phyloP scores from a whole-genome alignment of 2,113 vertebrate genomes.

The Serinus canaria region DNA sequence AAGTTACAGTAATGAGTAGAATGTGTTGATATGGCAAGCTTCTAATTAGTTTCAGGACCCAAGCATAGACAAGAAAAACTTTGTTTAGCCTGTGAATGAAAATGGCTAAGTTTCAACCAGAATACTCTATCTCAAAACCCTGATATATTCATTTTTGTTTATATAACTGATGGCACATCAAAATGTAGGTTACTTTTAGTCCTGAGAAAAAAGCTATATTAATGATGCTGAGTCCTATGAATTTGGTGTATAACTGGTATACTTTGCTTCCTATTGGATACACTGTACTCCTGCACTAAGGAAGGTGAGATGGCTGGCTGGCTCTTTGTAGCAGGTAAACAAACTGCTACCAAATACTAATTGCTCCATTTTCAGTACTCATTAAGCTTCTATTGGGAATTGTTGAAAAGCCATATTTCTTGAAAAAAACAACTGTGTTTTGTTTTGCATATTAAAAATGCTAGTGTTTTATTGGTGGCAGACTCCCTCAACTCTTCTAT shows the following conservation, averaged over 20 bases:
- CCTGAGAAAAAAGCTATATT: neutral
- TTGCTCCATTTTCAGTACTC: neutral
- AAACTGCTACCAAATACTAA: neutral
- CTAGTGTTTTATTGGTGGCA: neutral
- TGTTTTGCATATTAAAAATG: neutral
- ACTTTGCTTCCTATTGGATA: neutral
- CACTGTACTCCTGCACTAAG: neutral
- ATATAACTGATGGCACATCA: neutral
- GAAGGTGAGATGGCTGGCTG: neutral
- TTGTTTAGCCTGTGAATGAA: neutral
- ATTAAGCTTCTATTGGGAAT: neutral
- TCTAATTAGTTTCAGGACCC: neutral
- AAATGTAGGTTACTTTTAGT: neutral
- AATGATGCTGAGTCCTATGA: neutral
- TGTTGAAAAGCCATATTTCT: neutral
- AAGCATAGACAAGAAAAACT: neutral
- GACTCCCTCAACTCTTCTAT: neutral
- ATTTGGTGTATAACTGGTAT: neutral
- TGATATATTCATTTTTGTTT: neutral
- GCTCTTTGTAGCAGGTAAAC: neutral
- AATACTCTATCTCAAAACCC: neutral
- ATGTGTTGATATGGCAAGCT: neutral
- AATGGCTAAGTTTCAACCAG: neutral
- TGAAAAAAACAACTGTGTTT: neutral
- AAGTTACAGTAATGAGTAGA: neutral